These are phyloP conservation scores for Ctenopoma multispine DNA, from an alignment of 2,797 vertebrate genomes.

Conservation along the genomic window DNA sequence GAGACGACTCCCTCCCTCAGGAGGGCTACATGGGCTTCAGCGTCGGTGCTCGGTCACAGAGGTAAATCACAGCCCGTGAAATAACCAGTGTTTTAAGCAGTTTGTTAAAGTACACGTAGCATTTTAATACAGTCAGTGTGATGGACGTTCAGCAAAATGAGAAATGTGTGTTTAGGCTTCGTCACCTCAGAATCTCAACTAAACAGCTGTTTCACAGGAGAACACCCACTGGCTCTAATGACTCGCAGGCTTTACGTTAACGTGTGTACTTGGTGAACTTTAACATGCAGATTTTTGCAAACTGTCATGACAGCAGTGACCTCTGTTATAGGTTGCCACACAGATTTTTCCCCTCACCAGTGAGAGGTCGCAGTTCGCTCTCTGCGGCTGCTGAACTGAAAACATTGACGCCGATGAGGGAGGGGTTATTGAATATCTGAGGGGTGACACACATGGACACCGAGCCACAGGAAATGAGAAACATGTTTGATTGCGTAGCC, in stretches of 20 bases:
- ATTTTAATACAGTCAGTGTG: no score
- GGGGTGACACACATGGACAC: slow-evolving; percentile 64
- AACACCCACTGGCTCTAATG: no score
- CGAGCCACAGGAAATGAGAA: slow-evolving; percentile 73
- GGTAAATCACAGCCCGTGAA: slow-evolving; percentile 81
- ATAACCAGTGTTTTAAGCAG: background rate
- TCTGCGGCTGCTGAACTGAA: slow-evolving; percentile 42
- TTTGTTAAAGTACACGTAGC: no score
- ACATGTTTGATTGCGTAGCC: slow-evolving; percentile 67
- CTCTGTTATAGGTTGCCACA: background rate
- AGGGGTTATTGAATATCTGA: slow-evolving; percentile 68
- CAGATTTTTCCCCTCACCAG: background rate
- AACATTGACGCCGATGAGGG: slow-evolving; percentile 61
- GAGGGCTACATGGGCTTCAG: slow-evolving; percentile 99
- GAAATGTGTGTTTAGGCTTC: no score
- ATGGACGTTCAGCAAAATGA: no score
- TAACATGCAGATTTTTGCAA: no score
- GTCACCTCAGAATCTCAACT: no score
- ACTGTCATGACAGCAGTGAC: no score
- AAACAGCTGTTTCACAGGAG: no score
- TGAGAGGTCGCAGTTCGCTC: slow-evolving; percentile 29
- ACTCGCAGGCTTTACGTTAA: no score
- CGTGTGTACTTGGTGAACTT: no score
- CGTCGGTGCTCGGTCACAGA: slow-evolving; percentile 94
- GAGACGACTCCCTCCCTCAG: slow-evolving; percentile 96